phyloP scores from a whole-genome alignment of 2,888 invertebrate species.

The Hybos culiciformis region DNA sequence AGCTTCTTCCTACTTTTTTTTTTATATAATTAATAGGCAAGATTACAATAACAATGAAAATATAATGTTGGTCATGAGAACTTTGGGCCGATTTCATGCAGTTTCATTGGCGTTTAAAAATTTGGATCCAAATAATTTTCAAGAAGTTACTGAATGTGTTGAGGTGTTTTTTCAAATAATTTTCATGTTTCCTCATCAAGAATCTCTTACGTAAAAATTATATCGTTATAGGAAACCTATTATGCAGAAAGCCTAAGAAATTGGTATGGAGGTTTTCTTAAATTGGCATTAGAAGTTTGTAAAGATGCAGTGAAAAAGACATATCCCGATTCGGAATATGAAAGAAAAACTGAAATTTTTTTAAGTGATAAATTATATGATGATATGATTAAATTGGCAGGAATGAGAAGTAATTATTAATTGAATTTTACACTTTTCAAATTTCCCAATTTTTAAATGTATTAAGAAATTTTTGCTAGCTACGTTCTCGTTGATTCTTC shows the following conservation, averaged over 20 bases:
- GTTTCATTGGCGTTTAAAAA: conserved; percentile 45
- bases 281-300: conserved; percentile 39
- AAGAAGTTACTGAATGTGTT: conserved; percentile 31
- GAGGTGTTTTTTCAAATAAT: conserved; percentile 17
- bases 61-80: conserved; percentile 38
- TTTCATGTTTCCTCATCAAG: too few relatives aligned
- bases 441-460: background rate
- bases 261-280: conserved; percentile 46
- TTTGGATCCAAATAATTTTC: conserved; percentile 39
- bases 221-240: conserved; percentile 39
- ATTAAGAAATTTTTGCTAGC: background rate
- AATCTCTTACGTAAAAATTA: background rate
- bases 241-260: conserved; percentile 39
- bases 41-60: conserved; percentile 41
- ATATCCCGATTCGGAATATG: conserved; percentile 44
- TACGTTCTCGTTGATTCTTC: too few relatives aligned
- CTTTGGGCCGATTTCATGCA: conserved; percentile 45
- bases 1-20: background rate
- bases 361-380: conserved; percentile 39
- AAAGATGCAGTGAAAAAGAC: conserved; percentile 51
- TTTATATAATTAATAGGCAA: conserved; percentile 25
- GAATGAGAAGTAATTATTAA: conserved; percentile 20
- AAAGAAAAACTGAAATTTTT: conserved; percentile 42
- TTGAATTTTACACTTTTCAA: background rate
- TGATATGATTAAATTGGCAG: conserved; percentile 33